Conservation (phyloP, 2,113 vertebrate species). For the Eulemur macaco region DNA sequence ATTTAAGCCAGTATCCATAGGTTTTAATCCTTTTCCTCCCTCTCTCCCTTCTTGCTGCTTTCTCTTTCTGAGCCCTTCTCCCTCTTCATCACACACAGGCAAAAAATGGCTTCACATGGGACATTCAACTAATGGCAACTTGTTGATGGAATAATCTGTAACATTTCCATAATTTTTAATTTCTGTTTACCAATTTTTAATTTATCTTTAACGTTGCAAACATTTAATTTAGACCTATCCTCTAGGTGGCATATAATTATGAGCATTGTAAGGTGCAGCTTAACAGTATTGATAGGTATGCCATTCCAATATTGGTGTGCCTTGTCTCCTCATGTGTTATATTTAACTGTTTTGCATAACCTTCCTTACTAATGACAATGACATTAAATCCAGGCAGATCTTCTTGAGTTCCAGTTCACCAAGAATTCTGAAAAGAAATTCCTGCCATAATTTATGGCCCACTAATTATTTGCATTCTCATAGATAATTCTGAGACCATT, state of each 20-base stretch:
- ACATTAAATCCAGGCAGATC: constrained; percentile 21
- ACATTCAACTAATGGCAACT: background rate
- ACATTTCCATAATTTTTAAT: background rate
- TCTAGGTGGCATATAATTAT: constrained; percentile 9
- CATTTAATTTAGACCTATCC: constrained; percentile 11
- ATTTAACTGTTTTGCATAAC: background rate
- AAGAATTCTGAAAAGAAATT: constrained; percentile 56
- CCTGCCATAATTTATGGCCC: background rate
- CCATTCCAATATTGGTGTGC: background rate
- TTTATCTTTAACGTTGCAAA: background rate
- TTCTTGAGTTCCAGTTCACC: constrained; percentile 45
- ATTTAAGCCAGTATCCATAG: background rate
- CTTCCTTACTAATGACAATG: background rate
- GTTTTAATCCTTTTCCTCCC: background rate
- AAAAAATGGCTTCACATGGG: background rate
- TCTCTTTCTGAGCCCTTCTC: background rate
- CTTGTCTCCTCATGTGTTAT: background rate
- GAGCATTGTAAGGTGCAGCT: background rate
- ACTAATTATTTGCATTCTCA: background rate
- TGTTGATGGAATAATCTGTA: constrained; percentile 6
- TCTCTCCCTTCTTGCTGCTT: background rate
- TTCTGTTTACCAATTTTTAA: background rate
- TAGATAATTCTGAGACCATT: constrained; percentile 52
- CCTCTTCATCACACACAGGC: background rate
- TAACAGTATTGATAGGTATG: background rate